A percentile compares a stretch with the other conserved stretches of the same genome.
Evolutionary conservation across 1,140 invertebrate genomes (phyloP).

Genomic region (Mizuhopecten yessoensis): DNA sequence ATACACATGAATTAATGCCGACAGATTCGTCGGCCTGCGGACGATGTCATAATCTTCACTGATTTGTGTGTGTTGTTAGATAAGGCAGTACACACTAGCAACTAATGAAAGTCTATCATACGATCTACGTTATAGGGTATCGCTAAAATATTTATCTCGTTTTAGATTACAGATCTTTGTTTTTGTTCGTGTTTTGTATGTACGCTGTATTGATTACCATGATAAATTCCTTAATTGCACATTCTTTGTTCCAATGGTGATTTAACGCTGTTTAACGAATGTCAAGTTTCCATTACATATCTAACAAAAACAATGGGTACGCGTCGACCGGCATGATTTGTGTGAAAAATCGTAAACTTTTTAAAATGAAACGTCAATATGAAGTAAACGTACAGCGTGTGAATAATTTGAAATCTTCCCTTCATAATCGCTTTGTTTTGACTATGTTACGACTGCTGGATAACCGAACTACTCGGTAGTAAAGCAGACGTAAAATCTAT

Average conservation of each 20-base stretch:
- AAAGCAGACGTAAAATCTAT: too few relatives aligned
- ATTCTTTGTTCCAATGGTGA: background rate
- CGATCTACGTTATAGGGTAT: background rate
- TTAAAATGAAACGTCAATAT: too few relatives aligned
- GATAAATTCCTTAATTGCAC: background rate
- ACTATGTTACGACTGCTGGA: too few relatives aligned
- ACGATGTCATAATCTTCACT: background rate
- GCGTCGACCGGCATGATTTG: background rate
- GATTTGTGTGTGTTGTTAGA: background rate
- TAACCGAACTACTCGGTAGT: too few relatives aligned
- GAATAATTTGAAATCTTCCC: too few relatives aligned
- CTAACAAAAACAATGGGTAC: background rate
- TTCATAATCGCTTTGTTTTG: too few relatives aligned
- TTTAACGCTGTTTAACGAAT: background rate
- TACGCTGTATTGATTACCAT: background rate
- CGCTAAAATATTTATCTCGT: conserved; percentile 1
- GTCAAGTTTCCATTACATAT: background rate
- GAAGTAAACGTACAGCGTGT: too few relatives aligned
- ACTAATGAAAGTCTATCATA: conserved; percentile 32
- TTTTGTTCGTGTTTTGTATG: background rate
- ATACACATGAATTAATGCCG: background rate
- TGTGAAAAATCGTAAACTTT: too few relatives aligned
- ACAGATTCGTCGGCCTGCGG: background rate
- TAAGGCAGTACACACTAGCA: background rate
- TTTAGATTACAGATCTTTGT: background rate